A percentile compares a stretch with the other conserved stretches of the same genome.
Evolutionary conservation across 2,888 invertebrate genomes (phyloP).

Genomic region (Metellina segmentata): DNA sequence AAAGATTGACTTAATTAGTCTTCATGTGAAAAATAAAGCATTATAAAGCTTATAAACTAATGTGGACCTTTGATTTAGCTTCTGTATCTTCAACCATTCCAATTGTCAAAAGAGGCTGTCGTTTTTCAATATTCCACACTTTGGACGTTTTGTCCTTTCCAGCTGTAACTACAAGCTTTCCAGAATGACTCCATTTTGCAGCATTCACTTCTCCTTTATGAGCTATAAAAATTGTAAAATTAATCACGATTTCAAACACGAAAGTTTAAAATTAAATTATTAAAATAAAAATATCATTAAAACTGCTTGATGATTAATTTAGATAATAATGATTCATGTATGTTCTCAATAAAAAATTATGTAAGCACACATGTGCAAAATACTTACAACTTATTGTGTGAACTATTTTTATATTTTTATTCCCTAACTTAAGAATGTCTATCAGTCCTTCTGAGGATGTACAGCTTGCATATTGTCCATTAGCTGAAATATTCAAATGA

Average conservation of each 20-base stretch:
- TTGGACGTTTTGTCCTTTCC: slow-evolving; percentile 56
- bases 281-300: not conserved
- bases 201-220: slow-evolving; percentile 43
- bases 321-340: no score
- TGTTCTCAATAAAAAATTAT: no score
- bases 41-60: not conserved
- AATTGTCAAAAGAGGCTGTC: slow-evolving; percentile 32
- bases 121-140: slow-evolving; percentile 46
- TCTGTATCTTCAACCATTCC: not conserved
- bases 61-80: slow-evolving; percentile 25
- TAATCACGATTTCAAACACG: not conserved
- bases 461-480: slow-evolving; percentile 50
- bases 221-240: slow-evolving; percentile 9
- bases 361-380: not conserved
- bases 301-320: not conserved
- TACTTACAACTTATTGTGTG: slow-evolving; percentile 41
- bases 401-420: slow-evolving; percentile 16
- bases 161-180: slow-evolving; percentile 43
- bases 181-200: slow-evolving; percentile 56
- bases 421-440: slow-evolving; percentile 41
- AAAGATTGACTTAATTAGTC: not conserved
- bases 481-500: slow-evolving; percentile 18
- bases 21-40: not conserved
- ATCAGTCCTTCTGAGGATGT: slow-evolving; percentile 33
- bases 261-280: not conserved